A percentile compares a stretch with the other conserved stretches of the same genome.
Evolutionary conservation across 2,797 vertebrate genomes (phyloP).

Genomic region (Microcaecilia unicolor): DNA sequence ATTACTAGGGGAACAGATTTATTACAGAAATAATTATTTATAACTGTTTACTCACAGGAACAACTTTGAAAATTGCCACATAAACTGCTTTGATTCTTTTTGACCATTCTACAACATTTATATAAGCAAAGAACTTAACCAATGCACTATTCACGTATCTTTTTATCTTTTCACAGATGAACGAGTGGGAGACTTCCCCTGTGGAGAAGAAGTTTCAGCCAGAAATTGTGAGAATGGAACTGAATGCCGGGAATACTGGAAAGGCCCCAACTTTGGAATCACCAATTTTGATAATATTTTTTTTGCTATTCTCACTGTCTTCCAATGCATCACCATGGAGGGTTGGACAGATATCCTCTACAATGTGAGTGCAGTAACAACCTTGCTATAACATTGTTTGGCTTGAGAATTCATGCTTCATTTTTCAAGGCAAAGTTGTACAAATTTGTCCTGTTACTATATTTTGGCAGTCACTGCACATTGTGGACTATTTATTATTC

Average conservation of each 20-base stretch:
- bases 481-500: no score
- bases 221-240: slow-evolving; percentile 71
- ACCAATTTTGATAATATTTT: slow-evolving; percentile 98
- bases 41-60: no score
- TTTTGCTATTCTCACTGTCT: slow-evolving; percentile 89
- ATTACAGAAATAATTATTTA: no score
- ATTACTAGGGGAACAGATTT: no score
- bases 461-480: no score
- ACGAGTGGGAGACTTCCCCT: slow-evolving; percentile 72
- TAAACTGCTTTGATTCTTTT: no score
- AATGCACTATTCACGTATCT: no score
- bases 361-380: slow-evolving; percentile 64
- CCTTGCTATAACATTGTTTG: neutral
- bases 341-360: slow-evolving; percentile 93
- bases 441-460: no score
- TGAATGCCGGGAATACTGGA: slow-evolving; percentile 75
- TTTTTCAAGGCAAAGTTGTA: no score
- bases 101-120: no score
- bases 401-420: neutral
- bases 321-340: slow-evolving; percentile 98
- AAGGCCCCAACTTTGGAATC: slow-evolving; percentile 90
- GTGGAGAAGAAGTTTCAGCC: slow-evolving; percentile 69
- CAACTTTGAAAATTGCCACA: no score
- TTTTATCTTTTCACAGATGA: slow-evolving; percentile 45
- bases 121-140: no score